Base-by-base conservation (phyloP, 2,113 vertebrate genomes). In the Bufo gargarizans region DNA sequence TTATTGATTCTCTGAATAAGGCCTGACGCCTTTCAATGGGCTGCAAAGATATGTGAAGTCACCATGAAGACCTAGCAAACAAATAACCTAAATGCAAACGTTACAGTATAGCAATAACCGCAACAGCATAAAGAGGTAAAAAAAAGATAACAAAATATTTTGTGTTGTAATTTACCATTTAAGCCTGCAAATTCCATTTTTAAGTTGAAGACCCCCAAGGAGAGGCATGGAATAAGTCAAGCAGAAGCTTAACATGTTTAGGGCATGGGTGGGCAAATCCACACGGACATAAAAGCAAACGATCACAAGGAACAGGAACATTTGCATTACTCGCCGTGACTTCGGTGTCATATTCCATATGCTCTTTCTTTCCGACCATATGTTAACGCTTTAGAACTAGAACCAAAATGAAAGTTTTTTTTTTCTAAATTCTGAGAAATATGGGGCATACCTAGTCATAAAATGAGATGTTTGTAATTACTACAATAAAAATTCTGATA, bases 281-380 rank as follows among this genome's bases (percentile, higher is more conserved):
- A 61, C 33, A 63, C 17, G 79, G 79, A 81, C 55, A 65, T 82
- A 47, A 82, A 82, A 67, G 80, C 58, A 63, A 82, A 82, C 43
- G 4, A 65, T 65, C 45, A 16, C 81, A 69, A 61, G 58, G 58
- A 81, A 61, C 43, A 83, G 47, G 47, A 83, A 69, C 61, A 67
- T 83, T 83, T 53, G 61, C 81, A 69, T 83, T 65, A 53, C 81
- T 67, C 81, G 10, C 61, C 61, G 47, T 83, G 81, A 22, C 81
- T 67, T 69, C 22, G 61, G 81, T 83, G 61, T 83, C 81, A 83
- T 49, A 50, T 83, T 67, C 81, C 81, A 83, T 49, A 83, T 83
- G 81, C 47, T 49, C 59, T 67, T 67, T 83, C 17, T 65, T 69
- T 69, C 61, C 61, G 11, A 69, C 81, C 81, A 83, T 67, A 83